phyloP scores from a whole-genome alignment of 2,888 invertebrate species.

The Nomada flava region DNA sequence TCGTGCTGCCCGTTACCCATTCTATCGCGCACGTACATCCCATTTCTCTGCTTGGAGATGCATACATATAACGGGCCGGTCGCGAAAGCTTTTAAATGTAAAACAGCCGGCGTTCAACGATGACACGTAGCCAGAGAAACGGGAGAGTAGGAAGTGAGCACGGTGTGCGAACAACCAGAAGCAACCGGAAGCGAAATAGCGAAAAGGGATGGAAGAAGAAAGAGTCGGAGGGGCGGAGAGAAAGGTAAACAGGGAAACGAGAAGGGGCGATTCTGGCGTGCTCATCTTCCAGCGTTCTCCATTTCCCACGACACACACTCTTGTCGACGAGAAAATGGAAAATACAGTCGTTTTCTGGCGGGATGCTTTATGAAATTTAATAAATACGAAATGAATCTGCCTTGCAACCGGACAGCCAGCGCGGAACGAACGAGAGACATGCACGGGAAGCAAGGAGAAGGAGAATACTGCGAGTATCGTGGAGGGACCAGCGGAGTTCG shows the following conservation, averaged over 20 bases:
- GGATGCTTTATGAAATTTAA: slow-evolving; percentile 81
- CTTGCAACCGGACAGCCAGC: slow-evolving; percentile 30
- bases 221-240: background rate
- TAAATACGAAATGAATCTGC: slow-evolving; percentile 82
- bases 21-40: slow-evolving; percentile 13
- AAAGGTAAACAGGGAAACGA: slow-evolving; percentile 13
- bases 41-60: slow-evolving; percentile 32
- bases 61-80: slow-evolving; percentile 34
- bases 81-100: slow-evolving; percentile 78
- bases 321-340: slow-evolving; percentile 80
- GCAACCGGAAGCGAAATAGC: background rate
- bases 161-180: slow-evolving; percentile 31
- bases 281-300: slow-evolving; percentile 76
- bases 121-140: slow-evolving; percentile 74
- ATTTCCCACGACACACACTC: slow-evolving; percentile 68
- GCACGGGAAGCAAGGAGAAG: background rate
- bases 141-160: background rate
- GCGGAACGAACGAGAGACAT: slow-evolving; percentile 4
- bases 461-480: slow-evolving; percentile 16
- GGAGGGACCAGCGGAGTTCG: slow-evolving; percentile 31
- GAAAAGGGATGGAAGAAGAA: background rate
- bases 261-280: slow-evolving; percentile 36
- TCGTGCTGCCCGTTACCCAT: background rate
- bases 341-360: slow-evolving; percentile 77
- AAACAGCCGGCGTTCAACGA: slow-evolving; percentile 73